Evolutionary conservation across 2,113 vertebrate genomes (phyloP).

Genomic region (Lethenteron camtschaticum): DNA sequence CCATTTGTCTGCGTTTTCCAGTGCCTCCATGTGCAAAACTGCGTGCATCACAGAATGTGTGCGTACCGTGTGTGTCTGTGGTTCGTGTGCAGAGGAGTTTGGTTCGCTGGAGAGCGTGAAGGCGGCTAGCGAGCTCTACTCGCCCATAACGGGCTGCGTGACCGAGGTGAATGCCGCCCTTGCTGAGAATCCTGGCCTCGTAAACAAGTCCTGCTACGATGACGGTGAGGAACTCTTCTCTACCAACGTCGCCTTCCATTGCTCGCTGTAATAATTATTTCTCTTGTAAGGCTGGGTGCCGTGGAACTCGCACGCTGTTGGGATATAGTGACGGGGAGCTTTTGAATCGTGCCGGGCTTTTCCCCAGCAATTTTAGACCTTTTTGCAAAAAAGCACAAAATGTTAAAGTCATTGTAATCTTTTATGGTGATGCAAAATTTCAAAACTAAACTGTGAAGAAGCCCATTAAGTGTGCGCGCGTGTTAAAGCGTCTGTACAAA

Average conservation of each 20-base stretch:
- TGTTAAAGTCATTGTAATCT: background rate
- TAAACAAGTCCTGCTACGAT: constrained; percentile 91
- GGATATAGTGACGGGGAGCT: background rate
- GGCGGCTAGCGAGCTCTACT: constrained; percentile 89
- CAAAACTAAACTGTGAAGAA: no score
- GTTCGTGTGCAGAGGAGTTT: constrained; percentile 53
- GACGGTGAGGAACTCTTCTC: constrained; percentile 30
- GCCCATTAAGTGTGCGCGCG: no score
- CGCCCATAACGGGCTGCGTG: constrained; percentile 73
- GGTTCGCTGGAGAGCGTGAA: constrained; percentile 93
- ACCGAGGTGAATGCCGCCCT: constrained; percentile 58
- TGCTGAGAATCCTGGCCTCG: constrained; percentile 63
- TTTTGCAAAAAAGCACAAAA: background rate
- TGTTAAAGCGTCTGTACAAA: no score
- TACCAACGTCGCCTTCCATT: background rate
- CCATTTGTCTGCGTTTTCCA: no score
- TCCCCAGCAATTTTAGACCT: background rate
- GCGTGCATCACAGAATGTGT: no score
- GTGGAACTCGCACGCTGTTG: background rate
- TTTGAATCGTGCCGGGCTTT: constrained; percentile 15
- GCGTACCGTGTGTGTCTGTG: background rate
- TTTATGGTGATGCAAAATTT: no score
- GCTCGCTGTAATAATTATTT: background rate
- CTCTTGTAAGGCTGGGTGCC: background rate
- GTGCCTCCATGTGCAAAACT: no score